Percentiles rank a stretch among this genome's conserved stretches.
These are phyloP conservation scores for Seladonia tumulorum DNA, from an alignment of 2,888 invertebrate genomes.

Conservation along the genomic window DNA sequence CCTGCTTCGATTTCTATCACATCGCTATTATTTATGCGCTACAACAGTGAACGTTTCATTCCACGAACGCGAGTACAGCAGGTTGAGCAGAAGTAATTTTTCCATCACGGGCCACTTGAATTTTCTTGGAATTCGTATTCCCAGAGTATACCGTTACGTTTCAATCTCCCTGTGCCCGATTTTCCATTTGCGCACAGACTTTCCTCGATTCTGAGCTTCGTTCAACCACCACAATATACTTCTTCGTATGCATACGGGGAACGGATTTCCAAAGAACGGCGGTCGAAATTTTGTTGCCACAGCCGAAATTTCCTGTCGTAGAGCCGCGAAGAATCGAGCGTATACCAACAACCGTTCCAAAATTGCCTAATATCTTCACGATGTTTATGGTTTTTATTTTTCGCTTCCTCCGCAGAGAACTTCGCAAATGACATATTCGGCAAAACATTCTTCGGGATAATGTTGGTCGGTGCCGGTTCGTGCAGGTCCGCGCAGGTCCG, in stretches of 20 bases:
- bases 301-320: conserved; percentile 17
- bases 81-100: neutral
- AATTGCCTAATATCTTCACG: conserved; percentile 58
- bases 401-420: neutral
- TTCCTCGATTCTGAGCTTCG: neutral
- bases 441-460: too few relatives aligned
- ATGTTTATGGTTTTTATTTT: conserved; percentile 17
- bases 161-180: neutral
- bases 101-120: neutral
- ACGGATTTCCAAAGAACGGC: conserved; percentile 26
- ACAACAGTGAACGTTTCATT: neutral
- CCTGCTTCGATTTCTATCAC: neutral
- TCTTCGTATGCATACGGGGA: conserved; percentile 14
- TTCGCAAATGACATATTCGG: conserved; percentile 1
- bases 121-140: conserved; percentile 7
- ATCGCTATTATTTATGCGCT: neutral
- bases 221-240: conserved; percentile 16
- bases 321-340: conserved; percentile 21
- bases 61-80: neutral
- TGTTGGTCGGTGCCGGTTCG: too few relatives aligned
- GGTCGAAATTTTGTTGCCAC: neutral
- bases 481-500: too few relatives aligned
- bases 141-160: neutral
- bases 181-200: conserved; percentile 2
- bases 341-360: conserved; percentile 25